Evolutionary conservation across 2,888 invertebrate genomes (phyloP), one percentile per base, ranked within the genome.

Genomic region (Tethea ocularis): DNA sequence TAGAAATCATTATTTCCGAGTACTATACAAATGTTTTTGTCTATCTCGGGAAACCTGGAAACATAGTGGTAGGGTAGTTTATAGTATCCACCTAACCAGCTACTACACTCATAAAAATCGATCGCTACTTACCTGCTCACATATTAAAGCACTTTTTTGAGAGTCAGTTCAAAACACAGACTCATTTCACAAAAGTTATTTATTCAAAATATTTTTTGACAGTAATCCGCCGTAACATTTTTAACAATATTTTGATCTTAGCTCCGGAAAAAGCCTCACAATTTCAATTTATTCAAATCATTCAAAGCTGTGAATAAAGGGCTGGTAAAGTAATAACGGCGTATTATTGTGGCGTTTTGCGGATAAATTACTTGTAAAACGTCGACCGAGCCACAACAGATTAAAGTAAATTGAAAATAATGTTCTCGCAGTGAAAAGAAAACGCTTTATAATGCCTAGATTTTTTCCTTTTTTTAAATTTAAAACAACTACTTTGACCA

Each of bases 331-430:
- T 22, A 54, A 33, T 54, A 54, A 33, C 52, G 10, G 36, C 13
- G 46, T 46, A 46, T 33, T 54, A 54, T 33, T 54, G 54, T 53
- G 54, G 33, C 13, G 54, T 54, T 26, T 54, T 33, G 33, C 33
- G 33, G 33, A 54, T 54, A 33, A 58, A 61, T 65, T 41, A 60
- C 63, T 66, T 64, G 65, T 64, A 46, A 29, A 59, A n/a, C 57
- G 61, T 33, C 56, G 22, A 33, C 61, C 55, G 59, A 68, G 61
- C 59, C 66, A 63, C 61, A 65, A 65, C 66, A 62, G 59, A 64
- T 63, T 64, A 61, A 20, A 17, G 33, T 53, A 67, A 71, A 72
- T 69, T 68, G 64, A 69, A 62, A 72, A 67, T 66, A 61, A 69
- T 72, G 69, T 60, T 66, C 57, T 24, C 15, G 57, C 60, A 66